A percentile compares a stretch with the other conserved stretches of the same genome.
Evolutionary conservation across 2,113 vertebrate genomes (phyloP).

Genomic region (Psittacula cyanocephala): DNA sequence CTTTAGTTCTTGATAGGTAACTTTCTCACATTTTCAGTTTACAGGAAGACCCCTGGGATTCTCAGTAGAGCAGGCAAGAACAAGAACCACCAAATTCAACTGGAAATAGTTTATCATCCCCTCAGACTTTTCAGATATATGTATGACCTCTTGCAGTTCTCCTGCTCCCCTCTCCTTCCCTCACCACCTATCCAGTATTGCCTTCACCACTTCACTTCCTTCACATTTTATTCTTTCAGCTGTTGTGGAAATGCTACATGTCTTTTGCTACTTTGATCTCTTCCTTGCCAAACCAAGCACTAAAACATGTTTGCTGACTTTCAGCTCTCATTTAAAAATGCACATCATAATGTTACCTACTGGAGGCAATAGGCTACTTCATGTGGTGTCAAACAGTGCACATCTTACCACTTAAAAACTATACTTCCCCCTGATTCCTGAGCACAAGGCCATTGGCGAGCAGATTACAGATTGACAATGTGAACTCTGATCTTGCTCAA

Average conservation of each 20-base stretch:
- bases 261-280: not conserved
- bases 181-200: not conserved
- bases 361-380: not conserved
- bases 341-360: not conserved
- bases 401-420: not conserved
- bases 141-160: not conserved
- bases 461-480: rapidly evolving
- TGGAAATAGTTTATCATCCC: not conserved
- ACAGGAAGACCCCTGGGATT: not conserved
- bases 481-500: not conserved
- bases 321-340: not conserved
- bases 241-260: not conserved
- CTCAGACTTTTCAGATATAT: not conserved
- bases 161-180: not conserved
- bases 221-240: not conserved
- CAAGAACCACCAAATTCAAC: not conserved
- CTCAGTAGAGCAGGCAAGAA: not conserved
- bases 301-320: not conserved
- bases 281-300: not conserved
- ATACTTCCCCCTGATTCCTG: not conserved
- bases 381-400: rapidly evolving
- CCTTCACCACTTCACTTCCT: not conserved
- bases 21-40: not conserved
- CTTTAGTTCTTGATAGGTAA: not conserved
- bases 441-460: not conserved